Percentiles rank a stretch among this genome's conserved stretches.
Conservation (phyloP, 2,797 vertebrate genomes). For the Novumbra hubbsi region DNA sequence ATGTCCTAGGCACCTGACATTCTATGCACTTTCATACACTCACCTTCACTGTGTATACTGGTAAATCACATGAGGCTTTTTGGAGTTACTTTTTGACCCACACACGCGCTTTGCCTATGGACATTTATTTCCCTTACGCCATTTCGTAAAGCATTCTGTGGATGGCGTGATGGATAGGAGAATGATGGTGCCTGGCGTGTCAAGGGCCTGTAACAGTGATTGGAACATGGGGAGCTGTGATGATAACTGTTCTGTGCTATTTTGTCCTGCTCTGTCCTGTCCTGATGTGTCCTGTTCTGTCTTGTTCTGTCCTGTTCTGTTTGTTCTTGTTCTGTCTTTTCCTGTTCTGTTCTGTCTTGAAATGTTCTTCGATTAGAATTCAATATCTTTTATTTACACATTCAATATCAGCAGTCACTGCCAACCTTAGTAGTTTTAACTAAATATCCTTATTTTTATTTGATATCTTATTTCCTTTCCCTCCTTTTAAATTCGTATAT, state of each 20-base stretch:
- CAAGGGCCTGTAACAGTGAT: constrained; percentile 21
- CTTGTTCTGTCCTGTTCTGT: background rate
- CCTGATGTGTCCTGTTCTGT: background rate
- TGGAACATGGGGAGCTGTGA: constrained; percentile 3
- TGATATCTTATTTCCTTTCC: background rate
- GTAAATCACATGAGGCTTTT: background rate
- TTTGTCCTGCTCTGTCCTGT: background rate
- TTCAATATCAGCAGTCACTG: too few species aligned
- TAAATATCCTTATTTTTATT: too few species aligned
- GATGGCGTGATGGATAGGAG: constrained; percentile 12
- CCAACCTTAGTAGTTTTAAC: too few species aligned
- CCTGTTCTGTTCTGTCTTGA: background rate
- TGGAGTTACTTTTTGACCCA: background rate
- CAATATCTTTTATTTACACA: too few species aligned
- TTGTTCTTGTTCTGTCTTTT: background rate
- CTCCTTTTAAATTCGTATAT: background rate
- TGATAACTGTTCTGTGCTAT: constrained; percentile 1
- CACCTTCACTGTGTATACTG: background rate
- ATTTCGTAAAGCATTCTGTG: background rate
- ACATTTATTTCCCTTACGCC: background rate
- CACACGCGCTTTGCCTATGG: background rate
- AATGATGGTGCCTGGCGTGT: constrained; percentile 16
- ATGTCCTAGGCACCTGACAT: too few species aligned
- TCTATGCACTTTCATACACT: too few species aligned
- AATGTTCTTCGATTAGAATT: background rate